Base-by-base conservation (phyloP, 2,113 vertebrate species). In the Prunella himalayana region DNA sequence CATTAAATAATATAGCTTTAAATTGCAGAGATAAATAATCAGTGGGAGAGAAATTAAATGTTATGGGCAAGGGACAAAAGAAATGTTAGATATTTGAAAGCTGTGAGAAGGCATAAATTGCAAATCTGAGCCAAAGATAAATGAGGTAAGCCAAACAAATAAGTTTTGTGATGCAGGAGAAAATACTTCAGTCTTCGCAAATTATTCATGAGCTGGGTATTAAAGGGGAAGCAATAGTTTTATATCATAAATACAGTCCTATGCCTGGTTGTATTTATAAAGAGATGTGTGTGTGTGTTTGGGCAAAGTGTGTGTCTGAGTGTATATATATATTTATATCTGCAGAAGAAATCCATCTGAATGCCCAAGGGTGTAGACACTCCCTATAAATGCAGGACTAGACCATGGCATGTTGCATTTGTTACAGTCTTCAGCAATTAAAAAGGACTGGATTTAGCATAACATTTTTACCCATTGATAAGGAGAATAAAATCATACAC, bases 1-100 rank as follows among this genome's bases (percentile, higher is more conserved):
- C 77, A 92, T 94, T 96, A 96, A 97, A 96, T 96, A 96, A 96
- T 93, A 91, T 69, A 68, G 70, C 82, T 89, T 89, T 89, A 82
- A 95, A 91, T 95, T 94, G 81, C 71, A 84, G 88, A 96, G 92
- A 97, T 93, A 97, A 97, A 96, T 94, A 96, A 96, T 96, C 84
- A 90, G 61, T 80, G 59, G 54, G 71, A 96, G 71, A 90, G 80
- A 84, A 94, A 94, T 94, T 88, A 96, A 92, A 95, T 87, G 73
- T 92, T 95, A 93, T 65, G 64, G 81, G 66, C 68, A 66, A 94
- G 72, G 57, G 76, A 95, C 93, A 94, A 93, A 93, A 94, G 88
- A 89, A 88, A 84, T 56, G 57, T 92, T 94, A 76, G 70, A 45
- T 90, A 86, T 82, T 80, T 88, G 86, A 95, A 95, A 96, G 56